These are phyloP conservation scores for Hippocampus zosterae DNA, from an alignment of 2,113 vertebrate genomes.

Conservation along the genomic window DNA sequence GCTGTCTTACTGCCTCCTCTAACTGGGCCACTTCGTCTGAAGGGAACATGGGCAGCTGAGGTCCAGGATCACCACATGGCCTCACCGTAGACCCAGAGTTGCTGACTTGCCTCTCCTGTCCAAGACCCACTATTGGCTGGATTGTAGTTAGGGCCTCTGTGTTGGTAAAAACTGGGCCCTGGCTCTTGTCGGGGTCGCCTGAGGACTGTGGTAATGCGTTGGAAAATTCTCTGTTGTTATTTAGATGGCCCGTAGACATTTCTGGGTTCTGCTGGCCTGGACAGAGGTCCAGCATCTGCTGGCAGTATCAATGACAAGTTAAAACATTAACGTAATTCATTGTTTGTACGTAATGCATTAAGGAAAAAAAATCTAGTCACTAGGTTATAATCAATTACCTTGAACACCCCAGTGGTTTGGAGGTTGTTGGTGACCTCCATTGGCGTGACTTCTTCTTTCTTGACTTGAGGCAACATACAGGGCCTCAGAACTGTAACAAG, in stretches of 20 bases:
- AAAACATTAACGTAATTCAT: slow-evolving; percentile 7
- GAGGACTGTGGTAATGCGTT: slow-evolving; percentile 77
- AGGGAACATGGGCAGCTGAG: slow-evolving; percentile 81
- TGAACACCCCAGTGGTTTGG: slow-evolving; percentile 75
- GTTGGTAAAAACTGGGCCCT: slow-evolving; percentile 75
- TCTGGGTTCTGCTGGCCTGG: slow-evolving; percentile 80
- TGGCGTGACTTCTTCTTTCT: slow-evolving; percentile 89
- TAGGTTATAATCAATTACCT: slow-evolving; percentile 60
- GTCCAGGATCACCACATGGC: slow-evolving; percentile 70
- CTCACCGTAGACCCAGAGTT: slow-evolving; percentile 48
- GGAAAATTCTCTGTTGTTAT: slow-evolving; percentile 73
- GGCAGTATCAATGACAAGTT: slow-evolving; percentile 20
- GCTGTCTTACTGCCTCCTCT: slow-evolving; percentile 89
- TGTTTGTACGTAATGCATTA: neutral
- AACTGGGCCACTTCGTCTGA: slow-evolving; percentile 84
- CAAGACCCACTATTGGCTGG: slow-evolving; percentile 77
- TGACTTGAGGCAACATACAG: slow-evolving; percentile 84
- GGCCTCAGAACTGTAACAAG: slow-evolving; percentile 78
- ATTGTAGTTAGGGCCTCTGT: slow-evolving; percentile 82
- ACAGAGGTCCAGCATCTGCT: slow-evolving; percentile 77
- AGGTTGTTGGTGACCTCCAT: slow-evolving; percentile 93
- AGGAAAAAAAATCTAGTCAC: neutral
- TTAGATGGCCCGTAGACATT: slow-evolving; percentile 68
- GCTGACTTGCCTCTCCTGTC: slow-evolving; percentile 74
- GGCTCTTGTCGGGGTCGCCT: slow-evolving; percentile 80